These are phyloP conservation scores for Ecliptopera silaceata DNA, from an alignment of 2,888 invertebrate species.

Conservation along the genomic window DNA sequence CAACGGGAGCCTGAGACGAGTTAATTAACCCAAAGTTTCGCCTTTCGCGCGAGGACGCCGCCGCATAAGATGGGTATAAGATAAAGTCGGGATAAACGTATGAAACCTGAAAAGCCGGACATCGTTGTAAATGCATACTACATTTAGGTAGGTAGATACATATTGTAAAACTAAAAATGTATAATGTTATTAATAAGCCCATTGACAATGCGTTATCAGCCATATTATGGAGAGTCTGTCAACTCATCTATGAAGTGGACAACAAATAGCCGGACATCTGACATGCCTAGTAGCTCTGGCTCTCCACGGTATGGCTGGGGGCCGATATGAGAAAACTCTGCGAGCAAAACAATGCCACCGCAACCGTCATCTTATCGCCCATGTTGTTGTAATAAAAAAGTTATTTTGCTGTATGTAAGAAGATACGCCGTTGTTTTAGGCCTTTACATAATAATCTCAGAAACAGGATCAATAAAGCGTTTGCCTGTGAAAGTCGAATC, in stretches of 20 bases:
- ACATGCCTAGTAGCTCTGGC: slow-evolving; percentile 15
- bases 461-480: no score
- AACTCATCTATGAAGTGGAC: no score
- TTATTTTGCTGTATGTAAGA: slow-evolving; percentile 41
- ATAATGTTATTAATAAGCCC: no score
- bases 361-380: slow-evolving; percentile 54
- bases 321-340: slow-evolving; percentile 68
- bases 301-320: slow-evolving; percentile 25
- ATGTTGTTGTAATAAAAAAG: slow-evolving; percentile 63
- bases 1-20: slow-evolving; percentile 51
- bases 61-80: slow-evolving; percentile 46
- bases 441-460: no score
- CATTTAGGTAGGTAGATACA: no score
- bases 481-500: no score
- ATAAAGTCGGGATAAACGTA: neutral
- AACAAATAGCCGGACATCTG: slow-evolving; percentile 6
- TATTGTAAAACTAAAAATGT: no score
- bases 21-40: slow-evolving; percentile 73
- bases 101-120: slow-evolving; percentile 2
- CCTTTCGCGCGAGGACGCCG: slow-evolving; percentile 41
- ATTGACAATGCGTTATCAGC: no score
- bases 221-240: no score
- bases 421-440: neutral
- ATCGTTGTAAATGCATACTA: neutral
- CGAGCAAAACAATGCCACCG: slow-evolving; percentile 52